These are phyloP conservation scores for Dromiciops gliroides DNA, from an alignment of 2,113 vertebrate genomes.

Conservation along the genomic window DNA sequence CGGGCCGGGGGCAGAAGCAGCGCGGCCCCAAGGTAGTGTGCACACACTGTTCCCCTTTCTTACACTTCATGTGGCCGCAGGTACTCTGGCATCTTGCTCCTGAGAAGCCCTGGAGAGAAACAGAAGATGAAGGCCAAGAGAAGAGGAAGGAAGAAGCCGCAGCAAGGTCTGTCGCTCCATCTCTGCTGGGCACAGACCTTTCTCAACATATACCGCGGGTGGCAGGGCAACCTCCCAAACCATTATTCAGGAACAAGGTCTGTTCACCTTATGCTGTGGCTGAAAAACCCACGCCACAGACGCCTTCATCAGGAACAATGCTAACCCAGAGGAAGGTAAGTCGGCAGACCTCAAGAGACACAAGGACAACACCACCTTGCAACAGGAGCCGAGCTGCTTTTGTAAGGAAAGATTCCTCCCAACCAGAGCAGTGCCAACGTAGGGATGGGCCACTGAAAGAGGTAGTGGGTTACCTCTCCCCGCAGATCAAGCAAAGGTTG, in stretches of 20 bases:
- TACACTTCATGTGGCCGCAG: constrained; percentile 87
- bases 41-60: constrained; percentile 89
- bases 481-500: too few relatives aligned
- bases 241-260: not conserved
- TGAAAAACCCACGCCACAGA: too few relatives aligned
- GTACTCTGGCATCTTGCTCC: constrained; percentile 91
- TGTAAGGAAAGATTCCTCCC: too few relatives aligned
- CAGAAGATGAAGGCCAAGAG: not conserved
- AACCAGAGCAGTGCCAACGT: too few relatives aligned
- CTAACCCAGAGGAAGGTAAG: not conserved
- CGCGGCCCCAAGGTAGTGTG: constrained; percentile 79
- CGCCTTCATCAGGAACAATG: not conserved
- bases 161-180: not conserved
- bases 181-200: not conserved
- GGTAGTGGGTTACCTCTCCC: too few relatives aligned
- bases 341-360: not conserved
- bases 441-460: too few relatives aligned
- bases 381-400: not conserved
- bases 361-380: not conserved
- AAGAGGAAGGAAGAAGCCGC: fast-evolving
- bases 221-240: too few relatives aligned
- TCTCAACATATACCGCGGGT: too few relatives aligned
- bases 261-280: too few relatives aligned
- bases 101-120: constrained; percentile 82
- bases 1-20: constrained; percentile 87